A percentile compares a stretch with the other conserved stretches of the same genome.
Conservation (phyloP, 2,797 vertebrate genomes). For the Coranthus polyacanthus region DNA sequence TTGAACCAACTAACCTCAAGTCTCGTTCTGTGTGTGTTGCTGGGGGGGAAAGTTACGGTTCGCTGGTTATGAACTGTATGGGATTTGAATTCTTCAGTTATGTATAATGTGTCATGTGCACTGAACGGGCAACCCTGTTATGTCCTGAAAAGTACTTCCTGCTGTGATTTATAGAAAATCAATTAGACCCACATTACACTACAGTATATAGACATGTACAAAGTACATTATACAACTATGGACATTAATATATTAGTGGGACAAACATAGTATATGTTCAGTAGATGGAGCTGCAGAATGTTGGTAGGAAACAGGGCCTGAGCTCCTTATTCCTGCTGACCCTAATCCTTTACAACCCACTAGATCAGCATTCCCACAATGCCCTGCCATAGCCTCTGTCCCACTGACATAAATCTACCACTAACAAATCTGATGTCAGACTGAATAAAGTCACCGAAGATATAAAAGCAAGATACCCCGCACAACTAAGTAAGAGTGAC, state of each 20-base stretch:
- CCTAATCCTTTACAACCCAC: conserved; percentile 78
- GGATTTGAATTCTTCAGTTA: conserved; percentile 65
- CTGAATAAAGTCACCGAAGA: conserved; percentile 2
- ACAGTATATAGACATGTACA: not conserved
- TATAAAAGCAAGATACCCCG: not conserved
- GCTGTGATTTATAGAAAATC: conserved; percentile 25
- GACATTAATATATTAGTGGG: not conserved
- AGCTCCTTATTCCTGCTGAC: conserved; percentile 77
- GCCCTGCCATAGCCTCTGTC: conserved; percentile 46
- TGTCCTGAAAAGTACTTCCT: conserved; percentile 31
- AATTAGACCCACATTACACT: not conserved
- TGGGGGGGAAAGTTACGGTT: conserved; percentile 57
- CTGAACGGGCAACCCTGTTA: conserved; percentile 33
- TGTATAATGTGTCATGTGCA: conserved; percentile 51
- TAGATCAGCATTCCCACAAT: conserved; percentile 78
- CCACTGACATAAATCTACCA: conserved; percentile 65
- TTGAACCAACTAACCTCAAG: conserved; percentile 77
- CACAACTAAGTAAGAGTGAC: no score
- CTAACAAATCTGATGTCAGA: conserved; percentile 50
- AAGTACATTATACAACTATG: not conserved
- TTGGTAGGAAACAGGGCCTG: conserved; percentile 56
- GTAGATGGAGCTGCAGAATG: conserved; percentile 25
- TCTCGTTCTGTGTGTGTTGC: conserved; percentile 31
- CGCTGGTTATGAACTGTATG: conserved; percentile 51
- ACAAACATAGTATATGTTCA: conserved; percentile 10